These are phyloP conservation scores for Oxygymnocypris stewartii DNA, from an alignment of 2,113 vertebrate species.

Conservation along the genomic window DNA sequence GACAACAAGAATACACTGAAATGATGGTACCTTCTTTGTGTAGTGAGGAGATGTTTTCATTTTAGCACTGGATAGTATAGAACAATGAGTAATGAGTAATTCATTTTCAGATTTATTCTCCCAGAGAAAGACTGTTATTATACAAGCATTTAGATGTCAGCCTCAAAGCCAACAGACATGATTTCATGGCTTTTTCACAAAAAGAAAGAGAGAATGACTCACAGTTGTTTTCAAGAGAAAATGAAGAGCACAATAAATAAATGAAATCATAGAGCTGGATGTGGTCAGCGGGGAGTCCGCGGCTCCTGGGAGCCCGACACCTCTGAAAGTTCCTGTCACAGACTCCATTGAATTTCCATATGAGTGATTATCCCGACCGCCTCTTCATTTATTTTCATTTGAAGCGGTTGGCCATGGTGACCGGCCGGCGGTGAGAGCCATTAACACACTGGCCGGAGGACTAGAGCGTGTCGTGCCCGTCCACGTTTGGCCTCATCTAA, in stretches of 20 bases:
- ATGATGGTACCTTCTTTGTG: no score
- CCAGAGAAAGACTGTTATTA: not conserved
- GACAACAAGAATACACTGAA: no score
- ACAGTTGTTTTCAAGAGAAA: not conserved
- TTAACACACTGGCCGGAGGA: constrained; percentile 17
- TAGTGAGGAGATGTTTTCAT: not conserved
- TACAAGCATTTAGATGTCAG: not conserved
- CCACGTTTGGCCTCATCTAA: constrained; percentile 40
- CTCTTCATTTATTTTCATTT: constrained; percentile 81
- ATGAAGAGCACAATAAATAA: not conserved
- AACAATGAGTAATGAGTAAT: not conserved
- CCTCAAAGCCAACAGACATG: not conserved
- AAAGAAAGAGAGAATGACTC: not conserved
- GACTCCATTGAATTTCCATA: constrained; percentile 75
- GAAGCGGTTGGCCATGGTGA: constrained; percentile 63
- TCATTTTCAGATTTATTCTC: not conserved
- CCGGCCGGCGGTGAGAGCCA: constrained; percentile 51
- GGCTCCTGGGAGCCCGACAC: not conserved
- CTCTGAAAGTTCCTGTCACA: constrained; percentile 59
- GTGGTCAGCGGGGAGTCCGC: not conserved
- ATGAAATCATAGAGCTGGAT: not conserved
- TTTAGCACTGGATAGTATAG: not conserved
- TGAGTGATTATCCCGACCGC: constrained; percentile 77
- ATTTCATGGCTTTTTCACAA: not conserved
- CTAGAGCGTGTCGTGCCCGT: not conserved